phyloP scores from a whole-genome alignment of 2,888 invertebrate genomes.

The Tromatobia lineatoria region DNA sequence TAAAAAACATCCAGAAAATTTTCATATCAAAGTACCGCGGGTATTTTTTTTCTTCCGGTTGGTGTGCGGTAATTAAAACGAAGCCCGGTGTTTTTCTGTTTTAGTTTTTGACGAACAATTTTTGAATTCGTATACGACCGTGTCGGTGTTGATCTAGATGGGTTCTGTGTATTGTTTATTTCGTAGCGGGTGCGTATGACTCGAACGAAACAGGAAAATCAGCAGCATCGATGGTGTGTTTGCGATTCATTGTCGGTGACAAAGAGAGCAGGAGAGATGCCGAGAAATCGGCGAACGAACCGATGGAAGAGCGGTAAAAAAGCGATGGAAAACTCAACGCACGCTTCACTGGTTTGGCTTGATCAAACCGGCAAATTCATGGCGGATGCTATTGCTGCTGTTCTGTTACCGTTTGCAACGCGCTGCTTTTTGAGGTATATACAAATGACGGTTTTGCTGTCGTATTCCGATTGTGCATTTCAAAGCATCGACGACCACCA shows the following conservation, averaged over 20 bases:
- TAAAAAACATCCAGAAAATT: neutral
- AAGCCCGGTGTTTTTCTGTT: slow-evolving; percentile 11
- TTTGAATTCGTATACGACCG: slow-evolving; percentile 2
- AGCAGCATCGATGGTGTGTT: slow-evolving; percentile 13
- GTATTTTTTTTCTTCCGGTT: neutral
- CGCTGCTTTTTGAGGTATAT: slow-evolving; percentile 12
- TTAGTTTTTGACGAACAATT: neutral
- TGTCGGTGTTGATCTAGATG: neutral
- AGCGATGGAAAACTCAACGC: slow-evolving; percentile 33
- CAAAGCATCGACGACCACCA: slow-evolving; percentile 2
- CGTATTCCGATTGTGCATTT: slow-evolving; percentile 19
- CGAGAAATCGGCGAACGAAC: slow-evolving; percentile 33
- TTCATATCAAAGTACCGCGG: neutral
- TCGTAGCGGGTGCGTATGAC: slow-evolving; percentile 28
- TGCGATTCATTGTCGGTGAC: slow-evolving; percentile 36
- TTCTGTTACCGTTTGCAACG: slow-evolving; percentile 30
- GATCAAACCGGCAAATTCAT: slow-evolving; percentile 58
- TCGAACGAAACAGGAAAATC: slow-evolving; percentile 23
- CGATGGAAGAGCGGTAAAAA: slow-evolving; percentile 29
- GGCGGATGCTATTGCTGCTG: neutral
- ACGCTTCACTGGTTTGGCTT: slow-evolving; percentile 38
- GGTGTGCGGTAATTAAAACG: slow-evolving; percentile 25
- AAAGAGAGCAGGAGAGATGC: slow-evolving; percentile 42
- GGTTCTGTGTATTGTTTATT: slow-evolving; percentile 31
- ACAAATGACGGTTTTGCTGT: slow-evolving; percentile 42